Percentiles rank a stretch among this genome's conserved stretches.
These are phyloP conservation scores for Cirrhinus molitorella DNA, from an alignment of 2,797 vertebrate genomes.

Conservation along the genomic window DNA sequence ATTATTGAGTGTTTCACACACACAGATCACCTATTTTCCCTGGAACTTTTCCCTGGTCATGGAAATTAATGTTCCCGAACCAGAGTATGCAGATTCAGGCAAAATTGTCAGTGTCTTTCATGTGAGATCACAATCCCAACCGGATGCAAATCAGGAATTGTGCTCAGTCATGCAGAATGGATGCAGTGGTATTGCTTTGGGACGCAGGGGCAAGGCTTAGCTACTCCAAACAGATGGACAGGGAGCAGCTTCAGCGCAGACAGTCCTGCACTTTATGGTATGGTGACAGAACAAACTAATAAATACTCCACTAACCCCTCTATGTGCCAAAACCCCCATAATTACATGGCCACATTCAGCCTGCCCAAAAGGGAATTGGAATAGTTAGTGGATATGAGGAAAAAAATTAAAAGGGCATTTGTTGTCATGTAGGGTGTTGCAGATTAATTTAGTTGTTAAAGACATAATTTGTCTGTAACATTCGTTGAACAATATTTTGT, in stretches of 20 bases:
- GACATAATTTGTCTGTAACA: no score
- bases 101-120: neutral
- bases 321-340: slow-evolving; percentile 4
- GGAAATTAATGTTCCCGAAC: neutral
- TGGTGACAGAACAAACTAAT: slow-evolving; percentile 71
- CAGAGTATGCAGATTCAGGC: neutral
- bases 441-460: neutral
- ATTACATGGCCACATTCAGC: neutral
- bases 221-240: slow-evolving; percentile 68
- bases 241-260: slow-evolving; percentile 69
- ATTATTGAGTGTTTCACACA: slow-evolving; percentile 3
- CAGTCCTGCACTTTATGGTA: slow-evolving; percentile 68
- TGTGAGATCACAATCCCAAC: slow-evolving; percentile 25
- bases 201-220: slow-evolving; percentile 55
- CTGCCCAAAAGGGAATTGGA: neutral
- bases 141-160: slow-evolving; percentile 33
- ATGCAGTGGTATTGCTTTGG: slow-evolving; percentile 15
- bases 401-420: neutral
- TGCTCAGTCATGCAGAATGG: slow-evolving; percentile 20
- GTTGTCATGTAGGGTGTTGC: neutral
- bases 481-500: neutral
- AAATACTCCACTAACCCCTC: slow-evolving; percentile 66
- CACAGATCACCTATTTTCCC: neutral
- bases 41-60: neutral
- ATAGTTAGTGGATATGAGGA: neutral